A percentile compares a stretch with the other conserved stretches of the same genome.
Evolutionary conservation across 2,797 vertebrate species (phyloP).

Genomic region (Moxostoma hubbsi): DNA sequence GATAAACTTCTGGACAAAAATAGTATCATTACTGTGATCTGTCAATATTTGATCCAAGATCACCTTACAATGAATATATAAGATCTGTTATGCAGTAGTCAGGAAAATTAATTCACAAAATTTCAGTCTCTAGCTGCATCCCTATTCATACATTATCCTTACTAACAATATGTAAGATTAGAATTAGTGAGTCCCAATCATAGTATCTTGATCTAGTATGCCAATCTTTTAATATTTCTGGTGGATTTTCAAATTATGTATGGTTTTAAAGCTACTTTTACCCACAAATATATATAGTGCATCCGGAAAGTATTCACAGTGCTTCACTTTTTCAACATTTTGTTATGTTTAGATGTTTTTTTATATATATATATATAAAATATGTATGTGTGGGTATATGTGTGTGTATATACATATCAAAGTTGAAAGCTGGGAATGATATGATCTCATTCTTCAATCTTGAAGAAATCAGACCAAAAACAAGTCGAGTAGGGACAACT

Average conservation of each 20-base stretch:
- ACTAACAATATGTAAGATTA: not conserved
- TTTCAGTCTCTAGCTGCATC: not conserved
- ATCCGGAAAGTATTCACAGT: too few species aligned
- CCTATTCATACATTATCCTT: not conserved
- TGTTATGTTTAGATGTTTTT: too few species aligned
- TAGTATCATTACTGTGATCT: constrained; percentile 18
- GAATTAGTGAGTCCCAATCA: not conserved
- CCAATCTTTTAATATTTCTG: not conserved
- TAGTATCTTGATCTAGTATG: not conserved
- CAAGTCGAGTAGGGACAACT: too few species aligned
- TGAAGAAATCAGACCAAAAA: too few species aligned
- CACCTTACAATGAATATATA: not conserved
- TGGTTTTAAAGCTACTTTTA: not conserved
- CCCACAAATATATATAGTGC: not conserved
- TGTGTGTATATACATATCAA: too few species aligned
- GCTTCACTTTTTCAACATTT: too few species aligned
- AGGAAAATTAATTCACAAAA: not conserved
- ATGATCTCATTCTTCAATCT: too few species aligned
- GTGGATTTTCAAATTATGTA: not conserved
- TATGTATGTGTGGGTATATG: too few species aligned
- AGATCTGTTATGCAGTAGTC: not conserved
- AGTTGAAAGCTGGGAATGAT: too few species aligned
- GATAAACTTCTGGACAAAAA: constrained; percentile 11
- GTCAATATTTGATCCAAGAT: not conserved
- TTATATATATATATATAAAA: too few species aligned